A percentile compares a stretch with the other conserved stretches of the same genome.
phyloP scores from a whole-genome alignment of 1,140 invertebrate species.

The Colletes latitarsis region DNA sequence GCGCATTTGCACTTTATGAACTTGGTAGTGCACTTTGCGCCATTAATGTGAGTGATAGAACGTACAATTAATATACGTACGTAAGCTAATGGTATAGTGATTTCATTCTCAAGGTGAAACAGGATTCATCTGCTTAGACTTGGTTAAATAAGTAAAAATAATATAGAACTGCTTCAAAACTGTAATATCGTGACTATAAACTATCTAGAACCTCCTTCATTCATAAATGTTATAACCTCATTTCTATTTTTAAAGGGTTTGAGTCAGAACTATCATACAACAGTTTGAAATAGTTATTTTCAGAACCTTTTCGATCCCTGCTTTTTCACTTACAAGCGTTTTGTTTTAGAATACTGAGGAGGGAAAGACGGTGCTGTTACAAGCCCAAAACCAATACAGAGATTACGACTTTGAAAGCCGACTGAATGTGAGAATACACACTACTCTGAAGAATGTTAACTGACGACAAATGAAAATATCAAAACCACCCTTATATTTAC shows the following conservation, averaged over 20 bases:
- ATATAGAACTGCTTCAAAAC: too few species aligned
- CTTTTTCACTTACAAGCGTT: background rate
- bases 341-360: conserved; percentile 81
- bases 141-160: too few species aligned
- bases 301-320: too few species aligned
- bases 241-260: too few species aligned
- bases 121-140: too few species aligned
- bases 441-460: conserved; percentile 79
- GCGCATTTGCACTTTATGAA: conserved; percentile 87
- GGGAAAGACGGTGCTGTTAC: conserved; percentile 79
- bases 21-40: conserved; percentile 82
- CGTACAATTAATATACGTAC: background rate
- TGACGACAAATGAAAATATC: conserved; percentile 23
- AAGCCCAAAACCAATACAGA: conserved; percentile 83
- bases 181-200: too few species aligned
- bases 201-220: too few species aligned
- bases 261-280: too few species aligned
- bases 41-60: conserved; percentile 78
- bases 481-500: background rate
- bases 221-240: too few species aligned
- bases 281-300: too few species aligned
- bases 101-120: too few species aligned
- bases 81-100: too few species aligned
- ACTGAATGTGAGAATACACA: conserved; percentile 84
- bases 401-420: conserved; percentile 87